A percentile compares a stretch with the other conserved stretches of the same genome.
phyloP scores from a whole-genome alignment of 2,888 invertebrate genomes.

The Geophilus truncorum region DNA sequence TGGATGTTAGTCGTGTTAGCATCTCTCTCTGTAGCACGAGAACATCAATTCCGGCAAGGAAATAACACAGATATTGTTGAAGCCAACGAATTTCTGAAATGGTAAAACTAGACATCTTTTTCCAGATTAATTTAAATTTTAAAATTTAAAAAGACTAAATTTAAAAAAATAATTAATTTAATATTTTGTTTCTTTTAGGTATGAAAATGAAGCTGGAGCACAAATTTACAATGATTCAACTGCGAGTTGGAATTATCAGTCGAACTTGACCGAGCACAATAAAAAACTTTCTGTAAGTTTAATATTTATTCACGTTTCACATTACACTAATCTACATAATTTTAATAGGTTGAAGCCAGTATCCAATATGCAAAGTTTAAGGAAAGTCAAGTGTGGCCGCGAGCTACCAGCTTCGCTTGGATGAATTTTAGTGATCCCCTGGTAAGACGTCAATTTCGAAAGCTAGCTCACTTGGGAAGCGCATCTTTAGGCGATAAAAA shows the following conservation, averaged over 20 bases:
- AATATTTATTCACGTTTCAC: not conserved
- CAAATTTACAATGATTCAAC: not conserved
- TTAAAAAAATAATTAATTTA: too few species aligned
- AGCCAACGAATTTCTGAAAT: not conserved
- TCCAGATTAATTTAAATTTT: too few species aligned
- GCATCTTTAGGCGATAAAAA: not conserved
- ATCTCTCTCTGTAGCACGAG: not conserved
- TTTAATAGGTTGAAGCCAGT: not conserved
- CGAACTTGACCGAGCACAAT: not conserved
- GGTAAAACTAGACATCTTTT: not conserved
- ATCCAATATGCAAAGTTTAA: slow-evolving; percentile 49
- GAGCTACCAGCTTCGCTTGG: slow-evolving; percentile 67
- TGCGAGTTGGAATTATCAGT: not conserved
- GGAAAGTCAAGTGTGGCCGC: slow-evolving; percentile 68
- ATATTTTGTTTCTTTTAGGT: not conserved
- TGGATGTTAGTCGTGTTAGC: not conserved
- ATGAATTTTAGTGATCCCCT: slow-evolving; percentile 62
- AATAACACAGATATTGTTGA: not conserved
- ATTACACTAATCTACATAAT: too few species aligned
- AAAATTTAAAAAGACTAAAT: too few species aligned
- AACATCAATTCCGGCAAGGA: not conserved
- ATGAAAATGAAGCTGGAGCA: not conserved
- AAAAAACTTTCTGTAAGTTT: not conserved
- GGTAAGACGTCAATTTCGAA: slow-evolving; percentile 66
- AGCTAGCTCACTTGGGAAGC: slow-evolving; percentile 58